Base-by-base conservation (phyloP, 1,140 invertebrate genomes). In the Acromyrmex echinatior region DNA sequence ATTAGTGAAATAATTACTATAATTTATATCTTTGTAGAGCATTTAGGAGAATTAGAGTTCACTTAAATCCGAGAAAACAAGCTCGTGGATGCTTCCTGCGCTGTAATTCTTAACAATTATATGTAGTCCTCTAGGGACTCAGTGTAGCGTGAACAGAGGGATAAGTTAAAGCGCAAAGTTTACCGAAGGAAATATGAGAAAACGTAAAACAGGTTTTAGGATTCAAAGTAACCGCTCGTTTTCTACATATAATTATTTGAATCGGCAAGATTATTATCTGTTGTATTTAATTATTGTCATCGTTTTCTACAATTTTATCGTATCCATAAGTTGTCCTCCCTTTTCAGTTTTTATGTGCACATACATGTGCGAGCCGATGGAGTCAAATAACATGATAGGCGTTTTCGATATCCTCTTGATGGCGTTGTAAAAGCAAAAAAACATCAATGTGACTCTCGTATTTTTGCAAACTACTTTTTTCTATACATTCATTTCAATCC, bases 21-120 rank as follows among this genome's bases (percentile, higher is more conserved):
- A 70, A 14, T 31, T 25, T 21, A 45, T 28, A 58, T 58, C 1
- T 14, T 39, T 56, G 21, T 39, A 58, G 25, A 2, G 21, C 53
- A 28, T 56, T 70, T 70, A 39, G 5, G 31, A 45, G 21, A 71
- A 71, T 81, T 81, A 81, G 21, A 81, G 18, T 18, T 39, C 21
- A 45, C 35, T 70, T 81, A 71, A 81, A 71, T 71, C 10, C 1
- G 25, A 31, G 66, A 39, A 71, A 81, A 60, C 35, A 71, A 71
- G 3, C 21, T 18, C 21, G 5, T 6, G 31, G 2, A 18, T 70
- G 35, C 7, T 81, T 58, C 31, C n/a, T 28, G 35, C 35, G 5
- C 16, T 56, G 65, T 71, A 58, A 81, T 81, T 81, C 35, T 71
- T 81, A 71, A 71, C 21, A 71, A 58, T 81, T 81, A 60, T 81